Evolutionary conservation across 2,888 invertebrate genomes (phyloP).

Genomic region (Orchestes rusci): DNA sequence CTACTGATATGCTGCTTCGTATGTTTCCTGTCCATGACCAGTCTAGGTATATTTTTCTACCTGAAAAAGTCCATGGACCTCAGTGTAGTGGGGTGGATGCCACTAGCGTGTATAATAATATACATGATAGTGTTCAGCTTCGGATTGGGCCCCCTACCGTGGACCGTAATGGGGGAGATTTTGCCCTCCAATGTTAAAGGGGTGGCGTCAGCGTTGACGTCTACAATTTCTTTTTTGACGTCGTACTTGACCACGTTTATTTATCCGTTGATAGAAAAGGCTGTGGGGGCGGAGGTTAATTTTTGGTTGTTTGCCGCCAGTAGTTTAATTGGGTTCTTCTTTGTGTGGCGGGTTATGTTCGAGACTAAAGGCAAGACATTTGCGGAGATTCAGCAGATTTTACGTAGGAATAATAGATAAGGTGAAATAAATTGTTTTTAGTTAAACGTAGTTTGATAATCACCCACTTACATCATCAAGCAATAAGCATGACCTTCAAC

Average conservation of each 20-base stretch:
- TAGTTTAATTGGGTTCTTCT: slow-evolving; percentile 26
- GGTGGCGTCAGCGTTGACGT: slow-evolving; percentile 56
- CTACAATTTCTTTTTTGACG: slow-evolving; percentile 66
- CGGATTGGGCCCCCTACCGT: slow-evolving; percentile 60
- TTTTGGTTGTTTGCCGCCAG: slow-evolving; percentile 62
- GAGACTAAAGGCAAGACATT: slow-evolving; percentile 82
- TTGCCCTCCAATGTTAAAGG: slow-evolving; percentile 57
- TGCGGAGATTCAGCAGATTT: slow-evolving; percentile 64
- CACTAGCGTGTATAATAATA: slow-evolving; percentile 47
- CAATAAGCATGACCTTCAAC: too few relatives aligned
- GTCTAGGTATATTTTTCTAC: slow-evolving; percentile 56
- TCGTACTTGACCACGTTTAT: slow-evolving; percentile 71
- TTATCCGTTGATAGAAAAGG: slow-evolving; percentile 52
- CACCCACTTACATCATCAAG: too few relatives aligned
- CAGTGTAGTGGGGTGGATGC: slow-evolving; percentile 29
- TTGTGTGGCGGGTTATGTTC: slow-evolving; percentile 30
- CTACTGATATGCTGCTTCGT: slow-evolving; percentile 18
- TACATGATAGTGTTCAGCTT: slow-evolving; percentile 64
- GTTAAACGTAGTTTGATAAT: too few relatives aligned
- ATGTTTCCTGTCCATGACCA: slow-evolving; percentile 55
- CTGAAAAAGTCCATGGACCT: slow-evolving; percentile 40
- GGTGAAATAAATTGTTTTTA: too few relatives aligned
- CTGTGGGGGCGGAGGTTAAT: slow-evolving; percentile 56
- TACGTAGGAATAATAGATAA: slow-evolving; percentile 15
- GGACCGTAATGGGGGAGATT: slow-evolving; percentile 65